phyloP scores from a whole-genome alignment of 2,888 invertebrate species.

The Archips crataeganus region DNA sequence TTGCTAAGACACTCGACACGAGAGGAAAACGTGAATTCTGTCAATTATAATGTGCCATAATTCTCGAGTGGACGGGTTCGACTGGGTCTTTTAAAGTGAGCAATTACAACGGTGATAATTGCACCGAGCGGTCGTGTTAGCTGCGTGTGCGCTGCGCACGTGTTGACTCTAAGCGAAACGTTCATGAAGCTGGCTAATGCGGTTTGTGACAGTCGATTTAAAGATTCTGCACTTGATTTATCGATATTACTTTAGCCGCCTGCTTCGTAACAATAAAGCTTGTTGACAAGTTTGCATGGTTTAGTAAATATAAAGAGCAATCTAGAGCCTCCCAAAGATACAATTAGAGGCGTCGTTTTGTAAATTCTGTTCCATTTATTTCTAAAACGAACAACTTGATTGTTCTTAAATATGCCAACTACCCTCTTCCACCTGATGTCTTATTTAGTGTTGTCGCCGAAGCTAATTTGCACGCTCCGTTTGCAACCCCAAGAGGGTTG shows the following conservation, averaged over 20 bases:
- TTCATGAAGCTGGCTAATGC: not conserved
- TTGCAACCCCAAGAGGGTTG: constrained; percentile 51
- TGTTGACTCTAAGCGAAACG: not conserved
- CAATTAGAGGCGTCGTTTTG: not conserved
- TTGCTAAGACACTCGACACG: constrained; percentile 34
- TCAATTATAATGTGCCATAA: constrained; percentile 41
- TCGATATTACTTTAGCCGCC: not conserved
- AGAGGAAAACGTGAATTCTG: constrained; percentile 37
- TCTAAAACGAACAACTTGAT: not conserved
- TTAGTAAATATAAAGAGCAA: not conserved
- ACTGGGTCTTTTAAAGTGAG: constrained; percentile 45
- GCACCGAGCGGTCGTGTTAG: constrained; percentile 36
- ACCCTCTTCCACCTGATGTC: constrained; percentile 26
- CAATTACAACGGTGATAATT: constrained; percentile 48
- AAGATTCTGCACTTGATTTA: no score
- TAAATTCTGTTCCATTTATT: not conserved
- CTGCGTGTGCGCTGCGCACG: constrained; percentile 34
- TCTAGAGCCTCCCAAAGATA: not conserved
- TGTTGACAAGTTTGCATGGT: not conserved
- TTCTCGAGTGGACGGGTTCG: constrained; percentile 20
- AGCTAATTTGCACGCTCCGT: constrained; percentile 55
- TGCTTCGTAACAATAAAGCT: not conserved
- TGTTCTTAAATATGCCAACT: not conserved
- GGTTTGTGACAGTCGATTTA: not conserved
- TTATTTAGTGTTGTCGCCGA: constrained; percentile 46